Evolutionary conservation across 1,140 invertebrate genomes (phyloP).

Genomic region (Pentalonia nigronervosa): DNA sequence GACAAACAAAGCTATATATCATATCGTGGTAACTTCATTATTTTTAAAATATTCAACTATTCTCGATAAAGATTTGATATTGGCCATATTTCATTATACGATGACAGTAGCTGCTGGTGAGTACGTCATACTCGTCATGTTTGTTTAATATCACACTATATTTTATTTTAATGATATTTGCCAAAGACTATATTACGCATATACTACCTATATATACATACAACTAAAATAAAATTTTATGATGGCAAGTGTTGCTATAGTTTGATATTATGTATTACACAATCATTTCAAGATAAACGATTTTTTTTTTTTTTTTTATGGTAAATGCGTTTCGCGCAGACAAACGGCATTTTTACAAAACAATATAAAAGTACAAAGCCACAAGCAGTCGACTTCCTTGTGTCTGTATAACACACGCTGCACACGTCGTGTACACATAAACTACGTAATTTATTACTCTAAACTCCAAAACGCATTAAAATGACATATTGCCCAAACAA

Average conservation of each 20-base stretch:
- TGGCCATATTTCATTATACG: background rate
- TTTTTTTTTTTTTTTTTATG: background rate
- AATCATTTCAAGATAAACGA: background rate
- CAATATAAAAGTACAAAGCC: background rate
- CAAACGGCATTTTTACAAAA: background rate
- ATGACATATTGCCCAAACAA: background rate
- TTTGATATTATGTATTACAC: background rate
- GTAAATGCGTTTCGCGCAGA: background rate
- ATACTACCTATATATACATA: background rate
- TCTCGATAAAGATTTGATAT: background rate
- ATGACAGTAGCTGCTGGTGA: background rate
- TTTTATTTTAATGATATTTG: background rate
- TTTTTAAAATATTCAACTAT: constrained; percentile 3
- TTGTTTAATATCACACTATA: background rate
- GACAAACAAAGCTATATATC: background rate
- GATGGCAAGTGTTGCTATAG: background rate
- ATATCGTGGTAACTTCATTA: background rate
- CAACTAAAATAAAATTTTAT: background rate
- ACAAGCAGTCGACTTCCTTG: background rate
- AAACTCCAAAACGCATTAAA: constrained; percentile 11
- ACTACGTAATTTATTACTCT: background rate
- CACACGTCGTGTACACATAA: background rate
- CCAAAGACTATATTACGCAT: background rate
- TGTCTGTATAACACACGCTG: background rate
- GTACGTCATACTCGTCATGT: background rate